These are phyloP conservation scores for Sisor rabdophorus DNA, from an alignment of 2,113 vertebrate genomes.

Conservation along the genomic window DNA sequence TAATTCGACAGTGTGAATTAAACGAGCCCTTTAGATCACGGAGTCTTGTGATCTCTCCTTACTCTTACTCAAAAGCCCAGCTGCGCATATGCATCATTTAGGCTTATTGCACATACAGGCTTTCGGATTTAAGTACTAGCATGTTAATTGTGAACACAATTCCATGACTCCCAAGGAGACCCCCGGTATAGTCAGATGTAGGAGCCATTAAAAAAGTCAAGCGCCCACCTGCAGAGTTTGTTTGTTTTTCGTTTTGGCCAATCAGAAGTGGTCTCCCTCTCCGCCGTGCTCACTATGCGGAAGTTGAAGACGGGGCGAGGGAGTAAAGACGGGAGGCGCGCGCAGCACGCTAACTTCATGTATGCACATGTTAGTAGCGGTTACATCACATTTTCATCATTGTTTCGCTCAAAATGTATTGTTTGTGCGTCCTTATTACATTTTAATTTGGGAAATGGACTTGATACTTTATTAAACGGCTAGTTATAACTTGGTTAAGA, in stretches of 20 bases:
- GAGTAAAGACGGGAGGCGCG: constrained; percentile 55
- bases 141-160: not conserved
- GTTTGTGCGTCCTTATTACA: constrained; percentile 69
- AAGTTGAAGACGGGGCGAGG: constrained; percentile 42
- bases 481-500: constrained; percentile 29
- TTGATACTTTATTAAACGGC: constrained; percentile 57
- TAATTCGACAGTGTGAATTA: constrained; percentile 42
- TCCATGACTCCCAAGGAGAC: constrained; percentile 7
- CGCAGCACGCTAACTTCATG: constrained; percentile 71
- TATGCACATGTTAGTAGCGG: constrained; percentile 70
- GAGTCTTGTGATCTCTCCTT: not conserved
- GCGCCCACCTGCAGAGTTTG: constrained; percentile 3
- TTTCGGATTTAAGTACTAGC: not conserved
- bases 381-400: constrained; percentile 80
- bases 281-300: constrained; percentile 18
- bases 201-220: constrained; percentile 14
- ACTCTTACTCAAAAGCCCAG: constrained; percentile 11
- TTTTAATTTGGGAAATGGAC: constrained; percentile 54
- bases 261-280: constrained; percentile 2
- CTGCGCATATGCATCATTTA: constrained; percentile 14
- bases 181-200: constrained; percentile 1
- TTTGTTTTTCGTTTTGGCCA: constrained; percentile 18
- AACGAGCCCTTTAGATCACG: constrained; percentile 15
- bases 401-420: constrained; percentile 70
- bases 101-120: not conserved